Evolutionary conservation across 2,797 vertebrate species (phyloP).

Genomic region (Parotocinclus haroldoi): DNA sequence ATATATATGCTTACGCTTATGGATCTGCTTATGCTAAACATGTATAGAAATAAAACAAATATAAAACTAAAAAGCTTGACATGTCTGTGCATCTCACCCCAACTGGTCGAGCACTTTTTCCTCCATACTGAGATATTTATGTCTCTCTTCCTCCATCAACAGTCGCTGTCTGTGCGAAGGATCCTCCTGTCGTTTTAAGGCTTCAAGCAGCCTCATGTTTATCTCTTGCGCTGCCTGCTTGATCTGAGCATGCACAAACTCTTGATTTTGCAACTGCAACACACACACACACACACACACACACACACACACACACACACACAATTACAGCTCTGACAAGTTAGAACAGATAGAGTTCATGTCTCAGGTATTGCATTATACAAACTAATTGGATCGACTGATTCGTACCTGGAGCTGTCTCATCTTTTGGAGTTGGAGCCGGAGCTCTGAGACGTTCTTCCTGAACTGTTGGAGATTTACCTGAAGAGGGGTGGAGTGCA

Average conservation of each 20-base stretch:
- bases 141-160: conserved; percentile 90
- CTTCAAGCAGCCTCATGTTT: conserved; percentile 80
- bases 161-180: conserved; percentile 87
- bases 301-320: neutral
- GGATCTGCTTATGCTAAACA: no score
- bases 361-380: neutral
- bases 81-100: conserved; percentile 62
- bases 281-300: conserved; percentile 23
- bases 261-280: conserved; percentile 93
- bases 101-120: conserved; percentile 85
- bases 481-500: conserved; percentile 66
- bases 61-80: no score
- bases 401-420: conserved; percentile 84
- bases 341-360: neutral
- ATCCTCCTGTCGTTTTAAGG: conserved; percentile 82
- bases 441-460: conserved; percentile 84
- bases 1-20: no score
- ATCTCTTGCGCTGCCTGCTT: conserved; percentile 91
- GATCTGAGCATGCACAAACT: conserved; percentile 84
- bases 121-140: conserved; percentile 88
- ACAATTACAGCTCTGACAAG: neutral
- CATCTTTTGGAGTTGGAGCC: conserved; percentile 91
- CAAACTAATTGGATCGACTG: no score
- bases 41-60: no score
- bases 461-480: conserved; percentile 83